A percentile compares a stretch with the other conserved stretches of the same genome.
Evolutionary conservation across 2,113 vertebrate species (phyloP).

Genomic region (Gobiocypris rarus): DNA sequence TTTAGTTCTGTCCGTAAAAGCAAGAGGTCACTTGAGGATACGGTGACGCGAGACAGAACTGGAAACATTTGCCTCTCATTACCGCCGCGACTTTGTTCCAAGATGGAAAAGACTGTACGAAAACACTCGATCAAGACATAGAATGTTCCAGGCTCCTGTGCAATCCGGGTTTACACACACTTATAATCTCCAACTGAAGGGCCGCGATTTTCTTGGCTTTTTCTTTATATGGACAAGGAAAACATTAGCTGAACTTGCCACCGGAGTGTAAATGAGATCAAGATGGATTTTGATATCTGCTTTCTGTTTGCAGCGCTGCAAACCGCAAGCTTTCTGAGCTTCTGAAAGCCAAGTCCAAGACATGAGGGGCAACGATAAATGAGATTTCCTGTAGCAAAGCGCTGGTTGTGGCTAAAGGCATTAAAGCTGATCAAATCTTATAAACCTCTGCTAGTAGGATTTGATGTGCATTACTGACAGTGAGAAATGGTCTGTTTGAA

Average conservation of each 20-base stretch:
- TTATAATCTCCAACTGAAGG: not conserved
- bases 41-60: slow-evolving; percentile 50
- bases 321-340: slow-evolving; percentile 67
- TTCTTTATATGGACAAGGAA: slow-evolving; percentile 63
- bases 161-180: slow-evolving; percentile 64
- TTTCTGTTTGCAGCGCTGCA: slow-evolving; percentile 68
- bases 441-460: slow-evolving; percentile 72
- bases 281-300: slow-evolving; percentile 72
- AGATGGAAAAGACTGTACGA: slow-evolving; percentile 67
- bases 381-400: slow-evolving; percentile 74
- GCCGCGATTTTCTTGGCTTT: not conserved
- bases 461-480: slow-evolving; percentile 80
- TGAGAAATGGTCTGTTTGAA: slow-evolving; percentile 79
- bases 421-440: slow-evolving; percentile 75
- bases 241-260: slow-evolving; percentile 74
- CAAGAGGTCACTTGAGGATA: slow-evolving; percentile 71
- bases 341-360: slow-evolving; percentile 68
- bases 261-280: slow-evolving; percentile 76
- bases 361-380: slow-evolving; percentile 69
- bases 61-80: slow-evolving; percentile 69
- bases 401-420: slow-evolving; percentile 72
- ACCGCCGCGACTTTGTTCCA: slow-evolving; percentile 63
- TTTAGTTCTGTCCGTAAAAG: slow-evolving; percentile 53
- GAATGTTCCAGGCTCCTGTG: slow-evolving; percentile 43
- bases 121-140: slow-evolving; percentile 60